These are phyloP conservation scores for Hippocampus kuda DNA, from an alignment of 2,797 vertebrate genomes.

Conservation along the genomic window DNA sequence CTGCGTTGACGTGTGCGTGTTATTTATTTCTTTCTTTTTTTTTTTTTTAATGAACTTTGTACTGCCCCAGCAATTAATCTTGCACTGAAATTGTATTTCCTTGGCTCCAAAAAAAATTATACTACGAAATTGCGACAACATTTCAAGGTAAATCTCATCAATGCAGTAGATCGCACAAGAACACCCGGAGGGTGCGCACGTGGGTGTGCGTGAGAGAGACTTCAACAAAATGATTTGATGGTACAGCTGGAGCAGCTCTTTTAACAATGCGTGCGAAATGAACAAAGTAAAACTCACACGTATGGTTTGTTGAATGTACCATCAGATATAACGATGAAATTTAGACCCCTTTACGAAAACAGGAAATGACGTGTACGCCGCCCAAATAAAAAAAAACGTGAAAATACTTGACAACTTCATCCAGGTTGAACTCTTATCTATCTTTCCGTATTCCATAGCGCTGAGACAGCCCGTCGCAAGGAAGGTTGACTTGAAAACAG, in stretches of 20 bases:
- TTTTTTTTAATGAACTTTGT: constrained; percentile 16
- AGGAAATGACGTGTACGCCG: constrained; percentile 40
- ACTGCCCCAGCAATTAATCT: constrained; percentile 3
- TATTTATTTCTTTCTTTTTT: constrained; percentile 9
- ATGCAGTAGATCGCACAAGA: constrained; percentile 6
- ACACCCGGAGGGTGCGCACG: not conserved
- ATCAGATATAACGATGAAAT: constrained; percentile 26
- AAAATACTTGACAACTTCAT: not conserved
- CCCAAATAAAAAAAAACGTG: constrained; percentile 36
- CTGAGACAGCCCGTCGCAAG: not conserved
- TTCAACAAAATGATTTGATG: constrained; percentile 38
- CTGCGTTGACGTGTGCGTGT: constrained; percentile 4
- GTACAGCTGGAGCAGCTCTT: constrained; percentile 22
- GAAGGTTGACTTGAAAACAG: not conserved
- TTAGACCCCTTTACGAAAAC: constrained; percentile 44
- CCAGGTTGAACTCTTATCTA: constrained; percentile 4
- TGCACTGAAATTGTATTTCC: not conserved
- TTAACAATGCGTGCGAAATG: constrained; percentile 15
- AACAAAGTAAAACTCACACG: constrained; percentile 28
- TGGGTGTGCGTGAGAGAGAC: constrained; percentile 24
- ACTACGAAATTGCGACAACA: not conserved
- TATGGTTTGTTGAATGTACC: constrained; percentile 17
- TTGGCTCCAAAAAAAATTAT: not conserved
- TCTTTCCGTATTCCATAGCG: not conserved
- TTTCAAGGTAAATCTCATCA: not conserved